Conservation (phyloP, 1,140 invertebrate species). For the Cotesia glomerata region DNA sequence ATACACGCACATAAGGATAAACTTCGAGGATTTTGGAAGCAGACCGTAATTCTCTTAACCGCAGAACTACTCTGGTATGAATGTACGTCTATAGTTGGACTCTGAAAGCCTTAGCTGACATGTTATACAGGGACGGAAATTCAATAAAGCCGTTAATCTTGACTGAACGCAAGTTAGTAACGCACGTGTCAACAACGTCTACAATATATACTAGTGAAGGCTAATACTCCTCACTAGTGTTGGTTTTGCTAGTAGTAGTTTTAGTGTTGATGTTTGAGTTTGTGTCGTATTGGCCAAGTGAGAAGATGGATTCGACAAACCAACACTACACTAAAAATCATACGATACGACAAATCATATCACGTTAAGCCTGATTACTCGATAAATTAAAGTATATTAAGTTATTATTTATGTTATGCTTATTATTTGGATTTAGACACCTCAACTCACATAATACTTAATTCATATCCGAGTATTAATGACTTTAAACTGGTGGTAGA, state of each 20-base stretch:
- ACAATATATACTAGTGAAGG: neutral
- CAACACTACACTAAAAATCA: neutral
- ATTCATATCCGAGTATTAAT: no score
- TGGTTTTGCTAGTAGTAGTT: no score
- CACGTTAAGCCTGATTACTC: neutral
- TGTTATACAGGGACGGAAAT: constrained; percentile 42
- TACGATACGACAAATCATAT: no score
- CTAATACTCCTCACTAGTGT: no score
- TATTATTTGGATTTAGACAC: no score
- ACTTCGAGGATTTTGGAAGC: constrained; percentile 34
- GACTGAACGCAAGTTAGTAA: constrained; percentile 21
- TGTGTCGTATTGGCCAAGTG: neutral
- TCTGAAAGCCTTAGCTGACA: constrained; percentile 40
- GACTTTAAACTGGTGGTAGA: no score
- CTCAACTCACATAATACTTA: no score
- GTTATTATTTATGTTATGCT: no score
- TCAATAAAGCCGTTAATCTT: constrained; percentile 46
- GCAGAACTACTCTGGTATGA: neutral
- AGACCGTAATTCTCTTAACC: constrained; percentile 31
- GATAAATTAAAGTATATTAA: no score
- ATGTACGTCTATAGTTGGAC: neutral
- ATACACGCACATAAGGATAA: neutral
- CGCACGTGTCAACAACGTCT: constrained; percentile 1
- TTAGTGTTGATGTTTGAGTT: neutral
- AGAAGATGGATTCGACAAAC: constrained; percentile 18